A percentile compares a stretch with the other conserved stretches of the same genome.
These are phyloP conservation scores for Sebastes fasciatus DNA, from an alignment of 2,113 vertebrate genomes.

Conservation along the genomic window DNA sequence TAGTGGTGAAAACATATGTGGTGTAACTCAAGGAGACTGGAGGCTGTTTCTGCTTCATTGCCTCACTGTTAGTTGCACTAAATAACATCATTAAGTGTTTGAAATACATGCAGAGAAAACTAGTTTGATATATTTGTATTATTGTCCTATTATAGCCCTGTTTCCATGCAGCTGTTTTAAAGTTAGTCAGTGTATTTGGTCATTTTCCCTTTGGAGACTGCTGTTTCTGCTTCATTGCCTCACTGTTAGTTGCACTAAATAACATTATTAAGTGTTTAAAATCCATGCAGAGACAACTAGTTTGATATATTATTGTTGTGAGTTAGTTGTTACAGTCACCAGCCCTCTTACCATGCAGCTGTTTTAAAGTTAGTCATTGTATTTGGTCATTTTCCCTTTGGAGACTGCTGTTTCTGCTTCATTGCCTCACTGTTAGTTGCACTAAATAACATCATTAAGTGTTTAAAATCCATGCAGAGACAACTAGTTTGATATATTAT, in stretches of 20 bases:
- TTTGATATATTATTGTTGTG: constrained; percentile 6
- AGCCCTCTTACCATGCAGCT: constrained; percentile 1
- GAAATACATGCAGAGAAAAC: neutral
- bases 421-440: constrained; percentile 32
- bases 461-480: constrained; percentile 17
- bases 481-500: neutral
- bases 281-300: neutral
- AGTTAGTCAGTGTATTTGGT: no score
- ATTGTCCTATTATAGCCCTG: neutral
- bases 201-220: neutral
- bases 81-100: constrained; percentile 25
- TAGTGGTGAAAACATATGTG: constrained; percentile 10
- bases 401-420: constrained; percentile 1
- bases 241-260: constrained; percentile 31
- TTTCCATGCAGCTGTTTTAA: neutral
- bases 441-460: constrained; percentile 24
- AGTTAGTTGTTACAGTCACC: no score
- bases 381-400: neutral
- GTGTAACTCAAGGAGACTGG: constrained; percentile 31
- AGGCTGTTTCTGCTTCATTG: constrained; percentile 10
- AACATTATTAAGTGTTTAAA: constrained; percentile 22
- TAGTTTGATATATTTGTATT: constrained; percentile 3
- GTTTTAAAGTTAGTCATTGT: no score
- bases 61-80: constrained; percentile 35
- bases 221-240: constrained; percentile 22